These are phyloP conservation scores for Barnardius zonarius DNA, from an alignment of 2,113 vertebrate species.

Conservation along the genomic window DNA sequence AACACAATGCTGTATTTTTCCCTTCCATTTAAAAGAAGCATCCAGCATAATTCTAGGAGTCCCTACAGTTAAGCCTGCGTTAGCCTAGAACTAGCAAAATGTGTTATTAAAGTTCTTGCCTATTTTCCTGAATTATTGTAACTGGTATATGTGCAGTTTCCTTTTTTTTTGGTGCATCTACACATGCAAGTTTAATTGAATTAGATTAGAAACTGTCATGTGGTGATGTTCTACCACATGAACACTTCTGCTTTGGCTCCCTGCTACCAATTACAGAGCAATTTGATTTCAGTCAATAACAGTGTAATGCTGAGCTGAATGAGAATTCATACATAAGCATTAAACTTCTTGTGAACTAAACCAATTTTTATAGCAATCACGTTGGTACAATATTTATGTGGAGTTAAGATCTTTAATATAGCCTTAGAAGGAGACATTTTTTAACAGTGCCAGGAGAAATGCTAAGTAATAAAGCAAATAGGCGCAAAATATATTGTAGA, in stretches of 20 bases:
- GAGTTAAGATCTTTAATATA: background rate
- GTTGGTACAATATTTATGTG: background rate
- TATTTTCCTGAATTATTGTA: background rate
- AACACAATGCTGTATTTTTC: background rate
- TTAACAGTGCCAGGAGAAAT: background rate
- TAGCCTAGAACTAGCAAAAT: background rate
- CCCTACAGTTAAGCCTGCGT: background rate
- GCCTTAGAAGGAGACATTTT: background rate
- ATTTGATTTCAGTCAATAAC: background rate
- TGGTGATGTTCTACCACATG: background rate
- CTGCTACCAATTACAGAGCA: background rate
- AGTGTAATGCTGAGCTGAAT: background rate
- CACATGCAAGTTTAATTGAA: background rate
- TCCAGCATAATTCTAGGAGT: background rate
- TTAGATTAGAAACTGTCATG: background rate
- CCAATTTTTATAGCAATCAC: background rate
- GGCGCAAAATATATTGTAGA: background rate
- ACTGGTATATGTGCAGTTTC: accelerated
- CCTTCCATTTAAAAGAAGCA: background rate
- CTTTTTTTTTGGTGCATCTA: background rate
- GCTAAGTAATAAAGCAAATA: conserved; percentile 25
- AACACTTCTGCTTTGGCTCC: background rate
- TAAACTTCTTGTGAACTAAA: background rate
- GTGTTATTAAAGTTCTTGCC: background rate
- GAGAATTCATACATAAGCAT: background rate